Percentiles rank a stretch among this genome's conserved stretches.
Conservation (phyloP, 2,797 vertebrate species). For the Carcharodon carcharias region DNA sequence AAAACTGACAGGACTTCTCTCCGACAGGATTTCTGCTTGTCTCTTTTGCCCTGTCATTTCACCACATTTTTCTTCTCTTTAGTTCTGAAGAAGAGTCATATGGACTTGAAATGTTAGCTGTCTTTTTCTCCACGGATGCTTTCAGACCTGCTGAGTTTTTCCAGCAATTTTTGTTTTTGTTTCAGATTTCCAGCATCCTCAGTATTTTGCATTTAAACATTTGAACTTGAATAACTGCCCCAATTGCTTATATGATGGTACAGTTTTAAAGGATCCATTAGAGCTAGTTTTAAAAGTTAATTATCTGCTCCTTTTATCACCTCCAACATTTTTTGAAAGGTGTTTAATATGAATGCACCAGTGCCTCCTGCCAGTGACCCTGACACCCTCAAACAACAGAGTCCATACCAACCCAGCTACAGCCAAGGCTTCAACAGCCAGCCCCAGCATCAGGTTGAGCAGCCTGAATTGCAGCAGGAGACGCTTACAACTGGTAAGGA, state of each 20-base stretch:
- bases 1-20: no score
- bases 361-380: slow-evolving; percentile 82
- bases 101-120: no score
- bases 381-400: slow-evolving; percentile 78
- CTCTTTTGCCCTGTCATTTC: no score
- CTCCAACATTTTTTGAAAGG: slow-evolving; percentile 54
- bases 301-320: not conserved
- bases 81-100: no score
- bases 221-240: not conserved
- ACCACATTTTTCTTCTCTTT: no score
- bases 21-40: no score
- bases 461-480: slow-evolving; percentile 84
- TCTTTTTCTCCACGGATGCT: no score
- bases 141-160: no score
- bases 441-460: slow-evolving; percentile 72
- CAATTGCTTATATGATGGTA: not conserved
- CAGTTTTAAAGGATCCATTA: not conserved
- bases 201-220: not conserved
- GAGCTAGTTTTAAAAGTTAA: not conserved
- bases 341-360: slow-evolving; percentile 93
- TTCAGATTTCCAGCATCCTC: no score
- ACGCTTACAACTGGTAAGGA: slow-evolving; percentile 84
- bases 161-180: no score
- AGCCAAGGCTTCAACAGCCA: slow-evolving; percentile 80
- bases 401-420: slow-evolving; percentile 82